Conservation (phyloP, 2,888 invertebrate genomes). For the Halictus ligatus region DNA sequence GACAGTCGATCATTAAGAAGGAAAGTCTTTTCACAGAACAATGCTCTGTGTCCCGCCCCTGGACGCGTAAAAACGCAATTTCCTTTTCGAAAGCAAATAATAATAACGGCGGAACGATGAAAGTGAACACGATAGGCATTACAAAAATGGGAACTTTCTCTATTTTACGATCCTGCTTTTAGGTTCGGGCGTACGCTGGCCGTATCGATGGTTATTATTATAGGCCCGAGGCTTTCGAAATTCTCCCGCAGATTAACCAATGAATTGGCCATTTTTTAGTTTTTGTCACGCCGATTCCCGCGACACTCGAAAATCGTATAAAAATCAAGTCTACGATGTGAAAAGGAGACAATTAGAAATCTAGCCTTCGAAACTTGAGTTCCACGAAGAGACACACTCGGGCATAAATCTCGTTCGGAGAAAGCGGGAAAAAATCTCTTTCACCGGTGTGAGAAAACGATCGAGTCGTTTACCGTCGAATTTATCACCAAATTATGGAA, state of each 20-base stretch:
- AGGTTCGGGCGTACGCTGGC: neutral
- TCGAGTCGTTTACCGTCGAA: neutral
- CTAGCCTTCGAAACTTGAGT: neutral
- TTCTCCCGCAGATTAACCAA: neutral
- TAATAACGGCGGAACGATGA: constrained; percentile 50
- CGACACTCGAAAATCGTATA: neutral
- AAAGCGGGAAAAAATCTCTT: neutral
- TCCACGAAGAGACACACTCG: neutral
- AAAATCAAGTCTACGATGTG: neutral
- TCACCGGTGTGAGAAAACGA: neutral
- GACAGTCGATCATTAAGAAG: neutral
- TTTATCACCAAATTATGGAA: neutral
- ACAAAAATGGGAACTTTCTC: constrained; percentile 48
- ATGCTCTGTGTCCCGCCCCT: neutral
- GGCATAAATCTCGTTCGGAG: neutral
- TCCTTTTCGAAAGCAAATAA: constrained; percentile 59
- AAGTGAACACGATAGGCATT: constrained; percentile 40
- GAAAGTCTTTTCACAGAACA: constrained; percentile 35
- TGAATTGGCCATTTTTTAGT: neutral
- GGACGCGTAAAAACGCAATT: constrained; percentile 31
- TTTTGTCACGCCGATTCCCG: neutral
- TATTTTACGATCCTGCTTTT: constrained; percentile 31
- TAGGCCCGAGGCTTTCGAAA: constrained; percentile 10
- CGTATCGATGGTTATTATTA: constrained; percentile 24
- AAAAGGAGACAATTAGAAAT: neutral